Conservation (phyloP, 2,888 invertebrate genomes). For the Ophioninae sp. region DNA sequence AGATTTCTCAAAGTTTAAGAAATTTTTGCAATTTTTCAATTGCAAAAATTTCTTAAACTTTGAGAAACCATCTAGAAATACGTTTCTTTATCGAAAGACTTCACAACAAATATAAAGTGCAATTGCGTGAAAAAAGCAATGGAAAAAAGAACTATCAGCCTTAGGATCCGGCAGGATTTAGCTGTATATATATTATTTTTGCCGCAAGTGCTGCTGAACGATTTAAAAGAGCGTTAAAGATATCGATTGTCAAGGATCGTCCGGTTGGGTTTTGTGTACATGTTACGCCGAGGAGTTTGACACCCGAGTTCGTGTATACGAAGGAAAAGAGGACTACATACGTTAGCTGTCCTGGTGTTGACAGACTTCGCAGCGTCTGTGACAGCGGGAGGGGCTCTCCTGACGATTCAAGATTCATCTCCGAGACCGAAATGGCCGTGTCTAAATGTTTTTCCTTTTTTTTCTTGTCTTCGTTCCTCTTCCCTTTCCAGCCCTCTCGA, state of each 20-base stretch:
- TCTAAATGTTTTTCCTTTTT: slow-evolving; percentile 61
- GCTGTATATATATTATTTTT: neutral
- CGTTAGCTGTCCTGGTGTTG: slow-evolving; percentile 39
- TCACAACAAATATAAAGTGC: no score
- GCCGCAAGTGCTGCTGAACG: slow-evolving; percentile 2
- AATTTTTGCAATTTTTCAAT: no score
- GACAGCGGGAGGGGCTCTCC: slow-evolving; percentile 52
- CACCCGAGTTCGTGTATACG: slow-evolving; percentile 23
- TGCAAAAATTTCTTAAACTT: no score
- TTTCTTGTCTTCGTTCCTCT: neutral
- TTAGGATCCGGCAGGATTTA: neutral
- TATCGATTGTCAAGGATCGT: slow-evolving; percentile 14
- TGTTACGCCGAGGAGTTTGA: slow-evolving; percentile 28
- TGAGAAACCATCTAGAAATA: no score
- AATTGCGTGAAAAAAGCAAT: no score
- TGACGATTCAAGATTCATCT: slow-evolving; percentile 16
- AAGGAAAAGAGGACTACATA: neutral
- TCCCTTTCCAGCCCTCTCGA: neutral
- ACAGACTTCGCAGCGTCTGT: slow-evolving; percentile 61
- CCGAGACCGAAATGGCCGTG: slow-evolving; percentile 35
- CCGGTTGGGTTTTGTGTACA: slow-evolving; percentile 19
- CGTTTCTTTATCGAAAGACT: no score
- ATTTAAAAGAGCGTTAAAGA: slow-evolving; percentile 17
- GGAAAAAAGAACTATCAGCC: neutral
- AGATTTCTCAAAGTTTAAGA: no score